phyloP scores from a whole-genome alignment of 1,140 invertebrate species.

The Dreissena polymorpha region DNA sequence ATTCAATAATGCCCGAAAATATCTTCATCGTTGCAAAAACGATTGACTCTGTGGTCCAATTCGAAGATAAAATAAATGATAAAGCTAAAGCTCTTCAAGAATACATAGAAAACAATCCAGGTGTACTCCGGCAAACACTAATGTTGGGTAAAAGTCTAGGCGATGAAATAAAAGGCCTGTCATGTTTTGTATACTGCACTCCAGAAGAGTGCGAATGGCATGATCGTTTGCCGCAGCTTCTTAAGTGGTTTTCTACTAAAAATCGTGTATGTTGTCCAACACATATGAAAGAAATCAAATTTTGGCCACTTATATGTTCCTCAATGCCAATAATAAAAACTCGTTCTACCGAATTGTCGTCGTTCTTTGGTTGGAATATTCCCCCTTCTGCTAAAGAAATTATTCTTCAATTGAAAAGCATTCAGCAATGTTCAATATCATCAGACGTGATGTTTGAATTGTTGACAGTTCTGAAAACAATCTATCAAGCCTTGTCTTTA shows the following conservation, averaged over 20 bases:
- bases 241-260: neutral
- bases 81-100: constrained; percentile 4
- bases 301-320: neutral
- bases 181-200: neutral
- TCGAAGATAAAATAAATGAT: neutral
- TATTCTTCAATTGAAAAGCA: neutral
- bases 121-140: neutral
- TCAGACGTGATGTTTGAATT: neutral
- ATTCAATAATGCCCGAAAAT: neutral
- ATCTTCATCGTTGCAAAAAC: neutral
- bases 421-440: neutral
- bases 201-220: neutral
- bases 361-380: neutral
- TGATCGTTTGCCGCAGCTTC: neutral
- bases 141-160: neutral
- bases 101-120: neutral
- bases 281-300: neutral
- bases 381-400: neutral
- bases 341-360: neutral
- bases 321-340: neutral
- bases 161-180: neutral
- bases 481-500: neutral
- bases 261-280: neutral
- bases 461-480: neutral
- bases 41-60: neutral